Evolutionary conservation across 2,113 vertebrate genomes (phyloP).

Genomic region (Cyprinodon variegatus): DNA sequence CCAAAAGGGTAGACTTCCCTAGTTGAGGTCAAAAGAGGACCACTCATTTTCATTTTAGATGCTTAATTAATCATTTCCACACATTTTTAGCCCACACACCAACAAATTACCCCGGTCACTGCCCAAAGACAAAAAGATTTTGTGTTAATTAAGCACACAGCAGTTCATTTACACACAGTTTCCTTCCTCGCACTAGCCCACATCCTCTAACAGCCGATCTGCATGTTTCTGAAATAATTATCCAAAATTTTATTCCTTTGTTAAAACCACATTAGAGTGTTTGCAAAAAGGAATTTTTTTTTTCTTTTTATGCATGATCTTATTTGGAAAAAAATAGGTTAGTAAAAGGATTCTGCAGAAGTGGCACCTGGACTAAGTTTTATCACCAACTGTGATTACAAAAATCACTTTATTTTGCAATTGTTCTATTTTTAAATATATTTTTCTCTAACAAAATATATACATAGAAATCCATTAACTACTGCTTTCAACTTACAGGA

Average conservation of each 20-base stretch:
- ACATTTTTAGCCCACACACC: conserved; percentile 62
- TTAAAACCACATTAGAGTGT: conserved; percentile 21
- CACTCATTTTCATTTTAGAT: conserved; percentile 46
- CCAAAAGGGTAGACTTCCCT: conserved; percentile 4
- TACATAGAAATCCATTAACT: no score
- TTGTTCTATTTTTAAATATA: background rate
- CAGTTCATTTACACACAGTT: conserved; percentile 66
- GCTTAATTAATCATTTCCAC: conserved; percentile 72
- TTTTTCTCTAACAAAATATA: no score
- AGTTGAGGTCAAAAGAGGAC: conserved; percentile 19
- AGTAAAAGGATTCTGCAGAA: conserved; percentile 7
- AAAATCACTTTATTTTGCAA: background rate
- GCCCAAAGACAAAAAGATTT: conserved; percentile 74
- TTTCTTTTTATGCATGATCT: background rate
- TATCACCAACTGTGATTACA: no score
- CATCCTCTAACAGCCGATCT: conserved; percentile 25
- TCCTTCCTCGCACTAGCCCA: conserved; percentile 25
- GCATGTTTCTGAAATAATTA: conserved; percentile 31
- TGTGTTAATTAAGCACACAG: conserved; percentile 71
- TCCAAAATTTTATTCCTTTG: conserved; percentile 22
- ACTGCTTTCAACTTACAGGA: no score
- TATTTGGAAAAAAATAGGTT: conserved; percentile 23
- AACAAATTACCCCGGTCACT: conserved; percentile 70
- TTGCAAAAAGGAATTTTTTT: conserved; percentile 10
- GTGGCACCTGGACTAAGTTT: conserved; percentile 3